Evolutionary conservation across 64 coral and sea anemone species (phyloP), one percentile per base, ranked within the genome.

Genomic region (Trachythela sp.): DNA sequence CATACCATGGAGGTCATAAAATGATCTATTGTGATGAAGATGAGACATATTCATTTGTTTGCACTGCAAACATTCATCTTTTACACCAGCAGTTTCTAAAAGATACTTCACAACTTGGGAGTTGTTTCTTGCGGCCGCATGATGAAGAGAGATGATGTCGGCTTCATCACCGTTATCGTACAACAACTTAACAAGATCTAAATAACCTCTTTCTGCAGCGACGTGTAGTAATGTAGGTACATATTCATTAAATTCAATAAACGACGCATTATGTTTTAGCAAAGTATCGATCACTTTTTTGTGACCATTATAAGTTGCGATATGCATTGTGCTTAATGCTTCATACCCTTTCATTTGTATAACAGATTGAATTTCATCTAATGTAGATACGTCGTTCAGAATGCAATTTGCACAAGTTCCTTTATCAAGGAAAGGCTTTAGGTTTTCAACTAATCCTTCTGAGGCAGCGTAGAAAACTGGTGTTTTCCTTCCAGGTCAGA

Each of bases 1-100:
- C 33, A 80, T 35, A 17, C 20, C 32, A 37, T 80, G 75, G 15
- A 80, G 13, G 0, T 80, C 31, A 29, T 36, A 35, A 8, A 80
- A 37, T 2, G 75, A 37, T 80, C 15, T 39, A 0, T 80, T 80
- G 8, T 15, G 4, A 35, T 30, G 33, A 80, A 80, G n/a, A n/a
- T n/a, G n/a, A n/a, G n/a, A n/a, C n/a, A n/a, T n/a, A n/a, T n/a
- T n/a, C n/a, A n/a, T n/a, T n/a, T n/a, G n/a, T n/a, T n/a, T n/a
- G n/a, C n/a, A n/a, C n/a, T n/a, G 27, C 75, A 80, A 14, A 36
- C 75, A 80, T 80, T 80, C 18, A 39, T 80, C 75, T 35, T 80
- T 36, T 80, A 35, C 75, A 80, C 75, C 34, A 37, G 33, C 75
- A 2, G 2, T 13, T 38, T 80, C 75, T 22, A 80, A 39, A 80